These are phyloP conservation scores for Dendrolimus pini DNA, from an alignment of 2,888 invertebrate genomes.

Conservation along the genomic window DNA sequence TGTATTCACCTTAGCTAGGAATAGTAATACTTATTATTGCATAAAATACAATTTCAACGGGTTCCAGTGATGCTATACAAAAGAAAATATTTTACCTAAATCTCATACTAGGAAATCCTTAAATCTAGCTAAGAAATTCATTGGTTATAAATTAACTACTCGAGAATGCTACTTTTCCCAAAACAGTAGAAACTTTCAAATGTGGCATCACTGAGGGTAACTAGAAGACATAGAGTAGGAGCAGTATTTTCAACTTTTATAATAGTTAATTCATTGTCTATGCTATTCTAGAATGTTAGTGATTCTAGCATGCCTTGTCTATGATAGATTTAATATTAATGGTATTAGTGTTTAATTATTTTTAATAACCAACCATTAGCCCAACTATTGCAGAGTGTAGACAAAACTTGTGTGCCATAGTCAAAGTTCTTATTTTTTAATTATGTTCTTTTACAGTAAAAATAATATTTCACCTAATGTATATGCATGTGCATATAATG, in stretches of 20 bases:
- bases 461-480: not conserved
- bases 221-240: conserved; percentile 31
- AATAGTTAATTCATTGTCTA: conserved; percentile 24
- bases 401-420: conserved; percentile 34
- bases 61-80: too few relatives aligned
- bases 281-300: conserved; percentile 54
- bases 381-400: conserved; percentile 42
- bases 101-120: not conserved
- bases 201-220: conserved; percentile 52
- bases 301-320: conserved; percentile 64
- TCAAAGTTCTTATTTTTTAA: conserved; percentile 16
- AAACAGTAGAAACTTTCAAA: conserved; percentile 21
- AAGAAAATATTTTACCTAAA: not conserved
- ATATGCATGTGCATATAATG: too few relatives aligned
- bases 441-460: conserved; percentile 1
- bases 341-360: conserved; percentile 38
- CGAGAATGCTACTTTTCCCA: conserved; percentile 10
- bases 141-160: not conserved
- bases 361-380: conserved; percentile 50
- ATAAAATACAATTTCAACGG: too few relatives aligned
- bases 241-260: conserved; percentile 20
- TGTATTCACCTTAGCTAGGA: too few relatives aligned
- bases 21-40: too few relatives aligned
- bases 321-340: conserved; percentile 32
- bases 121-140: too few relatives aligned